Base-by-base conservation (phyloP, 2,888 invertebrate genomes). In the Amphipyra berbera region DNA sequence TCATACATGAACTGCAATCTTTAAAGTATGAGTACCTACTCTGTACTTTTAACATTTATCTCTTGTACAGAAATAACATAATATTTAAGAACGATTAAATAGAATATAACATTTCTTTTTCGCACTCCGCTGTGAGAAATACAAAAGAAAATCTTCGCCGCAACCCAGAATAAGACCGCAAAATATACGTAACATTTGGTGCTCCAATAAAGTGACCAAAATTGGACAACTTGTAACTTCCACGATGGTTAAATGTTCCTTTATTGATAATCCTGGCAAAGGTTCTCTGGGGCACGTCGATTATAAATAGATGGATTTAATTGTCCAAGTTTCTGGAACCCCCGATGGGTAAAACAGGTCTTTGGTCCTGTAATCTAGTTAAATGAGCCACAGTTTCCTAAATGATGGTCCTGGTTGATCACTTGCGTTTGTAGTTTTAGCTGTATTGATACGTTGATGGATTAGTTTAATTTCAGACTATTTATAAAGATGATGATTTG, bases 231-330 rank as follows among this genome's bases (percentile, higher is more conserved):
- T 75, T 72, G 76, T 66, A 74, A 80, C 62, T 78, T 73, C 63
- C 54, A 68, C 46, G 60, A 60, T 61, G 69, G 75, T 81, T 71
- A 79, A 81, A 76, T 75, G 74, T 81, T 68, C 74, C 78, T 73
- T 79, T 79, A 80, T 80, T 80, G 79, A 80, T 81, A 81, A 81
- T 77, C 71, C 73, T 53, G 33, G 54, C 64, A 55, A 61, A 60
- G 73, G 76, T 69, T 69, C 76, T 60, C 68, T 14, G 52, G 57
- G 70, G 66, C 69, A 64, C 67, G 65, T 68, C 73, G 77, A 77
- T 76, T 70, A 81, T 81, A 79, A 80, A 80, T 80, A 79, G 76
- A 76, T 62, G 74, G 77, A 73, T 81, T 74, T 82, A 81, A 81
- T 82, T 79, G 73, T 77, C 65, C 68, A 78, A 81, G 69, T 79